Percentiles rank a stretch among this genome's conserved stretches.
These are phyloP conservation scores for Aptenodytes forsteri DNA, from an alignment of 2,113 vertebrate genomes.

Conservation along the genomic window DNA sequence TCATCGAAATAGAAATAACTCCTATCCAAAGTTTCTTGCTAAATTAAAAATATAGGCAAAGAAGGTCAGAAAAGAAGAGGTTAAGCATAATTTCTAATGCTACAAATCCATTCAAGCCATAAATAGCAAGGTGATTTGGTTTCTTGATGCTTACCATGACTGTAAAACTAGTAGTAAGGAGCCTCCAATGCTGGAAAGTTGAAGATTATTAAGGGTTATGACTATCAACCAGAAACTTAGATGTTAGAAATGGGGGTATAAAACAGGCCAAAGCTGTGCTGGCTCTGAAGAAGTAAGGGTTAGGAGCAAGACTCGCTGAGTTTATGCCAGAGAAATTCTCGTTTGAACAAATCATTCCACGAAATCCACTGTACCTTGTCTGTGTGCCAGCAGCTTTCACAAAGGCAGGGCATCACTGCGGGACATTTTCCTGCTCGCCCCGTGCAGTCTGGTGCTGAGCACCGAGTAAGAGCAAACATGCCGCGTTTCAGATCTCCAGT, in stretches of 20 bases:
- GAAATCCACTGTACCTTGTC: neutral
- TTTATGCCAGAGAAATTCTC: constrained; percentile 6
- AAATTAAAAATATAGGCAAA: neutral
- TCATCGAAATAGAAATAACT: neutral
- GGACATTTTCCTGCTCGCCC: neutral
- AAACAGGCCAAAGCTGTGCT: neutral
- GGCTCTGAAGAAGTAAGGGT: neutral
- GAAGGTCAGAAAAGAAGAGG: neutral
- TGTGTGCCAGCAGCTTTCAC: neutral
- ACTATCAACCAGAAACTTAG: neutral
- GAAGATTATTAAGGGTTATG: neutral
- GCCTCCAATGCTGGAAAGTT: neutral
- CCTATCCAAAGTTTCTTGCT: neutral
- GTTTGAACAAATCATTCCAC: neutral
- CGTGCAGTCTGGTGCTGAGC: neutral
- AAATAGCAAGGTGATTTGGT: neutral
- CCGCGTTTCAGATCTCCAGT: neutral
- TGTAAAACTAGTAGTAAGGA: neutral
- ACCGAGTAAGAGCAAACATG: neutral
- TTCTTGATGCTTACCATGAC: neutral
- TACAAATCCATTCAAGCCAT: neutral
- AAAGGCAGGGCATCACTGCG: neutral
- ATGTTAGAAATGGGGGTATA: neutral
- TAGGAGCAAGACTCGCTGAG: neutral
- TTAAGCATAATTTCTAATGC: neutral